phyloP scores from a whole-genome alignment of 2,888 invertebrate genomes.

The Stenolophus ochropezus region DNA sequence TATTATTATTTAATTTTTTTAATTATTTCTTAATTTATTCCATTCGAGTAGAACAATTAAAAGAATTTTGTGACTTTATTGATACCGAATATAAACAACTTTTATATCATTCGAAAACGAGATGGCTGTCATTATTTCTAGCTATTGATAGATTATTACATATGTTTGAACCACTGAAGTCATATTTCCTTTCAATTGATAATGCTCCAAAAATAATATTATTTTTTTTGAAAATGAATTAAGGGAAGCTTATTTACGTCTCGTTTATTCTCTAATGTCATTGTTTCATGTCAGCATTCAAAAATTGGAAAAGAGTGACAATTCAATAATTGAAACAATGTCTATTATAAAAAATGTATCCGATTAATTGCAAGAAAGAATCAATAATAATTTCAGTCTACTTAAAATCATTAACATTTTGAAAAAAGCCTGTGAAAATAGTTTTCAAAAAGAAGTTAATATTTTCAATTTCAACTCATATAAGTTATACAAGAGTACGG shows the following conservation, averaged over 20 bases:
- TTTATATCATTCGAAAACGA: slow-evolving; percentile 9
- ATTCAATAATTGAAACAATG: neutral
- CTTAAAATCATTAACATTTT: neutral
- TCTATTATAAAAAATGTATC: neutral
- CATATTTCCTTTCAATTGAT: slow-evolving; percentile 40
- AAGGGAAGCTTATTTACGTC: neutral
- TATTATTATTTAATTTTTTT: slow-evolving; percentile 47
- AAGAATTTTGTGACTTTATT: neutral
- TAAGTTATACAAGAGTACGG: neutral
- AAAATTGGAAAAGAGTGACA: neutral
- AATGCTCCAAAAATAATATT: too few species aligned
- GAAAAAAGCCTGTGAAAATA: neutral
- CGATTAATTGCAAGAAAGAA: neutral
- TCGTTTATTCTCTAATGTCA: neutral
- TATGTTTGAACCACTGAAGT: slow-evolving; percentile 47
- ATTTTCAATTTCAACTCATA: neutral
- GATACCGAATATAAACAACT: slow-evolving; percentile 45
- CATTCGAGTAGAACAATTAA: neutral
- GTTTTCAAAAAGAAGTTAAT: neutral
- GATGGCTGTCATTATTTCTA: slow-evolving; percentile 31
- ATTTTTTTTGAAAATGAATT: too few species aligned
- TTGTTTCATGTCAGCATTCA: neutral
- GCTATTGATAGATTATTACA: slow-evolving; percentile 44
- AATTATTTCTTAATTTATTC: slow-evolving; percentile 34
- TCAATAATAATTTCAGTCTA: neutral